A percentile compares a stretch with the other conserved stretches of the same genome.
Evolutionary conservation across 2,888 invertebrate genomes (phyloP).

Genomic region (Hemistola chrysoprasaria): DNA sequence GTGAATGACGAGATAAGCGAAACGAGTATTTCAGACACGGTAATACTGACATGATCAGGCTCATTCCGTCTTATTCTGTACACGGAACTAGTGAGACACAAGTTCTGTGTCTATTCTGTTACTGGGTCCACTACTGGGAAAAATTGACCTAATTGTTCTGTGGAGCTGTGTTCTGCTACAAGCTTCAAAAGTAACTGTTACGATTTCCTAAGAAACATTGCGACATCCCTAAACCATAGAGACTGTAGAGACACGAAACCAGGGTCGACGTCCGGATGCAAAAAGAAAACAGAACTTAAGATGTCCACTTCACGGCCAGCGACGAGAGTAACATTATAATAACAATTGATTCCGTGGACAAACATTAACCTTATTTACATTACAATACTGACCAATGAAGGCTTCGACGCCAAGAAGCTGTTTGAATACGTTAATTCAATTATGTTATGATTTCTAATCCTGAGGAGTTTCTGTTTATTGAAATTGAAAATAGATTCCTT

Average conservation of each 20-base stretch:
- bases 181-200: too few relatives aligned
- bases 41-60: too few relatives aligned
- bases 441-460: conserved; percentile 44
- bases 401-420: conserved; percentile 30
- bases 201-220: too few relatives aligned
- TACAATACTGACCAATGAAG: conserved; percentile 18
- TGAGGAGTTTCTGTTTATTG: conserved; percentile 22
- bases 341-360: conserved; percentile 47
- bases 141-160: too few relatives aligned
- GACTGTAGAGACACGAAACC: conserved; percentile 39
- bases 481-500: conserved; percentile 10
- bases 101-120: too few relatives aligned
- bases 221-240: conserved; percentile 47
- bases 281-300: conserved; percentile 76
- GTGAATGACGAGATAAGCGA: too few relatives aligned
- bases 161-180: too few relatives aligned
- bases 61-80: too few relatives aligned
- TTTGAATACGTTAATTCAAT: conserved; percentile 63
- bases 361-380: conserved; percentile 28
- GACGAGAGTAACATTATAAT: conserved; percentile 71
- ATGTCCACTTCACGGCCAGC: conserved; percentile 57
- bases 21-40: too few relatives aligned
- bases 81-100: too few relatives aligned
- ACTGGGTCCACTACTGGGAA: too few relatives aligned
- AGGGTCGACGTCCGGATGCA: conserved; percentile 70